Conservation (phyloP, 2,888 invertebrate genomes). For the Rotaria sp. region DNA sequence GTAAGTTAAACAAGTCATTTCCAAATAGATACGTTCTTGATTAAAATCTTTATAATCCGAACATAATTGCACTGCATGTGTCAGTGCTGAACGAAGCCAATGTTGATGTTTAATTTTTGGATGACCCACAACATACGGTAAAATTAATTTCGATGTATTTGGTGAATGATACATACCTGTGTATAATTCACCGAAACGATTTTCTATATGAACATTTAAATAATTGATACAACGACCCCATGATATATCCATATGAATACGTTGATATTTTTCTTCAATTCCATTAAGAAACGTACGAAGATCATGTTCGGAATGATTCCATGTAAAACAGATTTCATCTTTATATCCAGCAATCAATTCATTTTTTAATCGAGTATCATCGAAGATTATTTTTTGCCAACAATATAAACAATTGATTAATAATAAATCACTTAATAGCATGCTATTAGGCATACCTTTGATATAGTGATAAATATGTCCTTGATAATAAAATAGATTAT, state of each 20-base stretch:
- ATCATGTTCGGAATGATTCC: neutral
- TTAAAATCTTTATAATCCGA: neutral
- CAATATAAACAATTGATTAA: neutral
- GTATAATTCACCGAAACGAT: neutral
- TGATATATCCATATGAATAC: neutral
- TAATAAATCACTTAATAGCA: neutral
- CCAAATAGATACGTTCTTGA: neutral
- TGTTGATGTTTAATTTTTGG: neutral
- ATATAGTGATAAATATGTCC: neutral
- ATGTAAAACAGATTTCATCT: neutral
- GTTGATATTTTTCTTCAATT: neutral
- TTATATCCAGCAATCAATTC: neutral
- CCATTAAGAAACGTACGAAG: neutral
- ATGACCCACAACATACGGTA: neutral
- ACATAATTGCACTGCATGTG: neutral
- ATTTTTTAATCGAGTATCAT: neutral
- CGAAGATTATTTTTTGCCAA: neutral
- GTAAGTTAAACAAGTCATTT: neutral
- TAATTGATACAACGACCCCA: neutral
- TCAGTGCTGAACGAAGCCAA: neutral
- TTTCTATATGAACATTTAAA: neutral
- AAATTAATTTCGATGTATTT: neutral
- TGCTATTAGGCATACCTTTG: neutral
- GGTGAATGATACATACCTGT: neutral
- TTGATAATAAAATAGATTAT: neutral